A percentile compares a stretch with the other conserved stretches of the same genome.
Evolutionary conservation across 2,113 vertebrate species (phyloP).

Genomic region (Holacanthus passer): DNA sequence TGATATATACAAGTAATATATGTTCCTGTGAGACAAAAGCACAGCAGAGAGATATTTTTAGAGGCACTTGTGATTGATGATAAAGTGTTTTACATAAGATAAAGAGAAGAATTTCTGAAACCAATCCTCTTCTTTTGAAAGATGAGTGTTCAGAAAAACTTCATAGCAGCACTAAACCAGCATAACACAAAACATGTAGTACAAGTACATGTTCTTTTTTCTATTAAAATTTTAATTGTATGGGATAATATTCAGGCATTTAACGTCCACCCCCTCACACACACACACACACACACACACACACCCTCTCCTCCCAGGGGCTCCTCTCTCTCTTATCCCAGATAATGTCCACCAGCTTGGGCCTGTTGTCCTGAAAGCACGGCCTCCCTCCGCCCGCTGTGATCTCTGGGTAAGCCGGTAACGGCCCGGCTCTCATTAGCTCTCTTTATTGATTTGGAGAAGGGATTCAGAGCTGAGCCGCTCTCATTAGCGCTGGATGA

Average conservation of each 20-base stretch:
- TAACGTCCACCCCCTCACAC: neutral
- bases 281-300: neutral
- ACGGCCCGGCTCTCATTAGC: conserved; percentile 72
- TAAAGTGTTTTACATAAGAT: too few species aligned
- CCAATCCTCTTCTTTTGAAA: too few species aligned
- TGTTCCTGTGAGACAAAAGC: too few species aligned
- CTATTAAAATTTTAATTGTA: neutral
- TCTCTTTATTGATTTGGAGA: conserved; percentile 80
- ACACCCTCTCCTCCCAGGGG: conserved; percentile 2
- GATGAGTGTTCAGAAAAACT: too few species aligned
- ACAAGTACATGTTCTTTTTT: neutral
- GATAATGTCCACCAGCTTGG: conserved; percentile 30
- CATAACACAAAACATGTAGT: neutral
- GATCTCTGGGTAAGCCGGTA: conserved; percentile 74
- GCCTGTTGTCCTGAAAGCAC: conserved; percentile 36
- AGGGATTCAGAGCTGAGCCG: conserved; percentile 69
- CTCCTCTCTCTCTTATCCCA: conserved; percentile 24
- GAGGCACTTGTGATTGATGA: too few species aligned
- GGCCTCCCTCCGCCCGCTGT: conserved; percentile 55
- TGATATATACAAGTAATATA: too few species aligned
- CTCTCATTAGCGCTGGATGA: conserved; percentile 82
- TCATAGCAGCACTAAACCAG: neutral
- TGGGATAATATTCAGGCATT: neutral
- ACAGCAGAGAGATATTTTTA: too few species aligned
- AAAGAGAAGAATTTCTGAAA: too few species aligned